Evolutionary conservation across 2,113 vertebrate species (phyloP), one percentile per base, ranked within the genome.

Genomic region (Brevimyrus niger): DNA sequence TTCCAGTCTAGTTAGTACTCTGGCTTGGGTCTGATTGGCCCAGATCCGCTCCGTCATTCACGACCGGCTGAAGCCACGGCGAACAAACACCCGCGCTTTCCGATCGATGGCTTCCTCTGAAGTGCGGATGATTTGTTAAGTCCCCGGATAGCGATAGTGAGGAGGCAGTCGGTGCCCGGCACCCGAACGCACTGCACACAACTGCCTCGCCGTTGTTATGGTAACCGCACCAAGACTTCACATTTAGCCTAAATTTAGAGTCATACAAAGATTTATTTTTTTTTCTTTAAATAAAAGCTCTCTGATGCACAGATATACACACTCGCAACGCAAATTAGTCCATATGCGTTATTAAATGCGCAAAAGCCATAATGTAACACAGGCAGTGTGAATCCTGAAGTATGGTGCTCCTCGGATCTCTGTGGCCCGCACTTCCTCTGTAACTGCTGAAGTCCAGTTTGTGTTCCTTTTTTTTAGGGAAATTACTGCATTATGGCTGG

Each of bases 61-160:
- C 47, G 80, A 53, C 83, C 47, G 80, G 44, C 55, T 38, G 65
- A 53, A 80, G 93, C 89, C 92, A 87, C 94, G 91, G 92, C 91
- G 90, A 92, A 27, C 92, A 91, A 46, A 90, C 93, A 93, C 94
- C 92, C 94, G 92, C 94, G 95, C 91, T 91, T 95, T 97, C 96
- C 91, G 94, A 97, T 97, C 73, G 97, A 97, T 96, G 97, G 97
- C 98, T 98, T 96, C 97, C 96, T 90, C 98, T 98, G 94, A 97
- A 98, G 96, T 98, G 96, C 97, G 97, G 98, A 96, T 88, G 21
- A 55, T 47, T 83, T 89, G 27, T 21, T 69, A 31, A 44, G 17
- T 89, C 35, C 42, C 61, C 55, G 87, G 65, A 89, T 85, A 47
- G 80, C 4, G 47, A 23, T 15, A 13, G 35, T n/a, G 27, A 61